Evolutionary conservation across 2,797 vertebrate species (phyloP).

Genomic region (Hipposideros larvatus): DNA sequence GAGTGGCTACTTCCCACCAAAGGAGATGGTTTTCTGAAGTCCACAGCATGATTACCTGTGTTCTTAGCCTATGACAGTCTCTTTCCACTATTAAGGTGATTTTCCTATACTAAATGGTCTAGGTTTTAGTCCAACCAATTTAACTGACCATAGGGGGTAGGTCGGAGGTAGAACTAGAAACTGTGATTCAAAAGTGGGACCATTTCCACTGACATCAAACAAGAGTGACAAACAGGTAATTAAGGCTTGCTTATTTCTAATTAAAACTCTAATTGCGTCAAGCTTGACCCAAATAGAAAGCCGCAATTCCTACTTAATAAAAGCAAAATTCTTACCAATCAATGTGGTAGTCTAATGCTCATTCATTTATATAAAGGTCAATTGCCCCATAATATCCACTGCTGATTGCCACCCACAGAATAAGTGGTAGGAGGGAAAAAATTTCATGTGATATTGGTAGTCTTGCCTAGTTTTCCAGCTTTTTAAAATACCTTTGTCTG

Average conservation of each 20-base stretch:
- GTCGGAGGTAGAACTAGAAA: not conserved
- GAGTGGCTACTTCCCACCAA: not conserved
- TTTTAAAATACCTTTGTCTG: slow-evolving; percentile 74
- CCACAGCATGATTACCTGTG: not conserved
- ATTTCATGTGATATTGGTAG: not conserved
- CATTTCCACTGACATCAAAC: slow-evolving; percentile 75
- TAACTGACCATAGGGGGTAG: slow-evolving; percentile 73
- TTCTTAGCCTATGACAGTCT: not conserved
- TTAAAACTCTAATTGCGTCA: slow-evolving; percentile 84
- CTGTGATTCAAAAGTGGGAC: slow-evolving; percentile 80
- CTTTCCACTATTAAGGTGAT: slow-evolving; percentile 63
- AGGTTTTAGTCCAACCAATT: slow-evolving; percentile 77
- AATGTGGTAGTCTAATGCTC: slow-evolving; percentile 72
- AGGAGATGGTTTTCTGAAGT: not conserved
- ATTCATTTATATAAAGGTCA: slow-evolving; percentile 84
- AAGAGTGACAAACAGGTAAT: slow-evolving; percentile 82
- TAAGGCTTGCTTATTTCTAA: slow-evolving; percentile 84
- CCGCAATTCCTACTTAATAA: slow-evolving; percentile 84
- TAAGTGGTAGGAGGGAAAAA: slow-evolving; percentile 69
- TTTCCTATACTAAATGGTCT: slow-evolving; percentile 76
- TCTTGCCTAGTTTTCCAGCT: slow-evolving; percentile 65
- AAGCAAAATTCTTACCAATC: slow-evolving; percentile 76
- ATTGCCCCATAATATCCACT: slow-evolving; percentile 71
- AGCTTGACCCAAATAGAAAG: slow-evolving; percentile 82
- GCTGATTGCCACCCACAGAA: slow-evolving; percentile 75